A percentile compares a stretch with the other conserved stretches of the same genome.
phyloP scores from a whole-genome alignment of 2,888 invertebrate species.

The Sympetrum striolatum region DNA sequence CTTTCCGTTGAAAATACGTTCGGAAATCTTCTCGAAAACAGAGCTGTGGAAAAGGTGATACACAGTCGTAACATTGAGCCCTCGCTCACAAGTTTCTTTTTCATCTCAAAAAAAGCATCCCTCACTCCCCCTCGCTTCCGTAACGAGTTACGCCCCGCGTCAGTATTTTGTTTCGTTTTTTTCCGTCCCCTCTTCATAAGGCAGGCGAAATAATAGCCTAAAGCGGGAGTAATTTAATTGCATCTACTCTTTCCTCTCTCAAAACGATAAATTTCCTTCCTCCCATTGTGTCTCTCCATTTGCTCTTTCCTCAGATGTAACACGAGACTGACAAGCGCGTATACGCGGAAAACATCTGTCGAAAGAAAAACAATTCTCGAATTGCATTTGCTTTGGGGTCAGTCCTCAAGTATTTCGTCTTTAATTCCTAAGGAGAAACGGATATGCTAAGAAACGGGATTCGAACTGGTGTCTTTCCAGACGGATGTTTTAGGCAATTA shows the following conservation, averaged over 20 bases:
- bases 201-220: not conserved
- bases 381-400: too few species aligned
- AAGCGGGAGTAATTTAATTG: not conserved
- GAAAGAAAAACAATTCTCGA: not conserved
- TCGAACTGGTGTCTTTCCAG: too few species aligned
- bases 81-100: not conserved
- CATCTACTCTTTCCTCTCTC: not conserved
- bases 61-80: too few species aligned
- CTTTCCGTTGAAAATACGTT: too few species aligned
- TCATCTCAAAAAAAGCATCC: not conserved
- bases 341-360: not conserved
- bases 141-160: not conserved
- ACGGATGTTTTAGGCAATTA: too few species aligned
- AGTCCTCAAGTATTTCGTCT: too few species aligned
- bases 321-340: not conserved
- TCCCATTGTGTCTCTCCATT: not conserved
- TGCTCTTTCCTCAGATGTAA: not conserved
- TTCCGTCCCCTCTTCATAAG: not conserved
- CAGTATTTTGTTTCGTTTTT: not conserved
- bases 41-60: too few species aligned
- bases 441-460: too few species aligned
- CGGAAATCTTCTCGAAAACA: too few species aligned
- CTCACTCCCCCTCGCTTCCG: not conserved
- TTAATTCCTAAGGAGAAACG: too few species aligned
- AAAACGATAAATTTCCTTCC: not conserved